phyloP scores from a whole-genome alignment of 2,888 invertebrate genomes.

The Pyralis farinalis region DNA sequence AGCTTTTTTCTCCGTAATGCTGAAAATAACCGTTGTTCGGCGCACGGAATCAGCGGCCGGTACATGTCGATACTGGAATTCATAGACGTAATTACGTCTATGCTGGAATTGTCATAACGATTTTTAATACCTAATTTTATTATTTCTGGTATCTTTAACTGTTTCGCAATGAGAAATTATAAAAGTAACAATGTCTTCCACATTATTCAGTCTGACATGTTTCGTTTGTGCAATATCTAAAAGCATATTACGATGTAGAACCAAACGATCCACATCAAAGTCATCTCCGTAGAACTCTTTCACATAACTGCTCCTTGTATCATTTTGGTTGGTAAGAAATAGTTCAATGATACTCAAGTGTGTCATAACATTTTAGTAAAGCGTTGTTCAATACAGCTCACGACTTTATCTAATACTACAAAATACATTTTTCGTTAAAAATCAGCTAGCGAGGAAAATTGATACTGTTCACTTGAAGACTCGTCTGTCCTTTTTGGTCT shows the following conservation, averaged over 20 bases:
- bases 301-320: slow-evolving; percentile 1
- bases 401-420: slow-evolving; percentile 1
- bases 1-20: too few species aligned
- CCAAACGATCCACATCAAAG: slow-evolving; percentile 8
- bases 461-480: too few species aligned
- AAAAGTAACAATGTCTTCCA: slow-evolving; percentile 8
- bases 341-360: slow-evolving; percentile 2
- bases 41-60: too few species aligned
- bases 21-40: too few species aligned
- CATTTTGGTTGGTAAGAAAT: not conserved
- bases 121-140: not conserved
- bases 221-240: slow-evolving; percentile 7
- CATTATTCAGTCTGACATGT: slow-evolving; percentile 5
- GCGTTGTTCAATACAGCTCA: slow-evolving; percentile 1
- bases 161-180: slow-evolving; percentile 5
- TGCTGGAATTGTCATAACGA: too few species aligned
- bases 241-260: slow-evolving; percentile 11
- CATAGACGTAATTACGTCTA: too few species aligned
- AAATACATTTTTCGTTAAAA: too few species aligned
- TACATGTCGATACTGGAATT: too few species aligned
- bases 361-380: slow-evolving; percentile 3
- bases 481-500: too few species aligned
- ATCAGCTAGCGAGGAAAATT: too few species aligned
- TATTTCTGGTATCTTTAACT: not conserved
- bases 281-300: slow-evolving; percentile 7